Evolutionary conservation across 2,797 vertebrate genomes (phyloP), one percentile per base, ranked within the genome.

Genomic region (Cuniculus paca): DNA sequence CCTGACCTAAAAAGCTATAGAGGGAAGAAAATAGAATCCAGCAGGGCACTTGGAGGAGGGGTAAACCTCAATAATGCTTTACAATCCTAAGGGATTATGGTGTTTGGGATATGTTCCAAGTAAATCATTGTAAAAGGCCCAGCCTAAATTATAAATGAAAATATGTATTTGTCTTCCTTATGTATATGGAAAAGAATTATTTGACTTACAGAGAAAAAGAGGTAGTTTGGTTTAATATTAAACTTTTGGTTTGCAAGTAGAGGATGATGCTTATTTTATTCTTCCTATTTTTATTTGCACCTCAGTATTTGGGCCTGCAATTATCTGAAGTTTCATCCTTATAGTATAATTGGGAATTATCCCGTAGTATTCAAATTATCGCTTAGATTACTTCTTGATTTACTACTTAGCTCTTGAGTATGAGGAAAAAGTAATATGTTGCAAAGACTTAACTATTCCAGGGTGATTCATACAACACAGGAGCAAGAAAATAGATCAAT

Each of bases 1-100:
- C 89, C 92, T 97, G 81, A 94, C 90, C 78, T 83, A 94, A 94
- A 92, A 68, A 95, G 90, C 74, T 61, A 74, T 7, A 79, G 74
- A 86, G 20, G 65, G 63, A 60, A 58, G 48, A 92, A 92, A 88
- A 80, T 58, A 88, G 78, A 95, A 24, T 95, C 45, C 45, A 75
- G 74, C 28, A 86, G 70, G 89, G 75, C 17, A 63, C 84, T 0
- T 95, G 84, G 85, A 96, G 68, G 79, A 77, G 39, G 79, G 63
- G 70, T 48, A 91, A 82, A 88, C 7, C 10, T 68, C 72, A 85
- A 13, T 20, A 3, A 45, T 14, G n/a, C 85, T 78, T 65, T 70
- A 70, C 6, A 88, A 12, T 84, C 58, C 14, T 65, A 0, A 34
- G 31, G 45, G 68, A 34, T 80, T 90, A 75, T n/a, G 58, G 36